These are phyloP conservation scores for Subacronicta megacephala DNA, from an alignment of 2,888 invertebrate species.

Conservation along the genomic window DNA sequence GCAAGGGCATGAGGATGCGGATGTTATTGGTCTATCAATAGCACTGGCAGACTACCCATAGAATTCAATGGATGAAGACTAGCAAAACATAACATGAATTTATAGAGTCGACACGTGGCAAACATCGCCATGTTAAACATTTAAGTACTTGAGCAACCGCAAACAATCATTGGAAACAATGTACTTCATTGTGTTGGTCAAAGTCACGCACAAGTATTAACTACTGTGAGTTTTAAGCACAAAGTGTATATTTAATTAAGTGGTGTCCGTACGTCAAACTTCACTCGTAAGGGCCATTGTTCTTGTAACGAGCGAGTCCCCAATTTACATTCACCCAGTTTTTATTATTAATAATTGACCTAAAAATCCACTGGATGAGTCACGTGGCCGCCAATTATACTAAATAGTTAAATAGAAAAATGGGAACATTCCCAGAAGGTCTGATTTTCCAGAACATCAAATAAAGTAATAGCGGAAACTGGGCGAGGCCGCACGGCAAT, in stretches of 20 bases:
- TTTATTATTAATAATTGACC: slow-evolving; percentile 12
- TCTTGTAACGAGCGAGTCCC: slow-evolving; percentile 4
- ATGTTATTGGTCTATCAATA: slow-evolving; percentile 79
- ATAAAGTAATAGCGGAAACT: slow-evolving; percentile 53
- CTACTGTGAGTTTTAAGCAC: slow-evolving; percentile 28
- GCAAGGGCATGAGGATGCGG: slow-evolving; percentile 69
- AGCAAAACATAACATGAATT: slow-evolving; percentile 63
- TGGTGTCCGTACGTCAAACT: slow-evolving; percentile 2
- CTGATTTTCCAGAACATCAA: slow-evolving; percentile 24
- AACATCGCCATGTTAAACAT: slow-evolving; percentile 58
- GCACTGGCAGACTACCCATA: slow-evolving; percentile 70
- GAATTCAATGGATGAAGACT: slow-evolving; percentile 69
- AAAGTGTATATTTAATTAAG: slow-evolving; percentile 19
- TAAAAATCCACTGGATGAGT: slow-evolving; percentile 6
- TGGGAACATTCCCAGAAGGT: background rate
- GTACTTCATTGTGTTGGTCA: slow-evolving; percentile 50
- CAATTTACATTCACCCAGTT: slow-evolving; percentile 3
- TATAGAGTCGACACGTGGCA: slow-evolving; percentile 70
- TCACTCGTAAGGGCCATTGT: background rate
- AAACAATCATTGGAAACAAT: slow-evolving; percentile 52
- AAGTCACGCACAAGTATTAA: slow-evolving; percentile 51
- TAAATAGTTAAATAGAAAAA: slow-evolving; percentile 10
- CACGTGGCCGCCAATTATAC: background rate
- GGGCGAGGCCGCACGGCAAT: slow-evolving; percentile 58
- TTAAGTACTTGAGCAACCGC: slow-evolving; percentile 47